A percentile compares a stretch with the other conserved stretches of the same genome.
Conservation (phyloP, 2,888 invertebrate species). For the Netelia virgata region DNA sequence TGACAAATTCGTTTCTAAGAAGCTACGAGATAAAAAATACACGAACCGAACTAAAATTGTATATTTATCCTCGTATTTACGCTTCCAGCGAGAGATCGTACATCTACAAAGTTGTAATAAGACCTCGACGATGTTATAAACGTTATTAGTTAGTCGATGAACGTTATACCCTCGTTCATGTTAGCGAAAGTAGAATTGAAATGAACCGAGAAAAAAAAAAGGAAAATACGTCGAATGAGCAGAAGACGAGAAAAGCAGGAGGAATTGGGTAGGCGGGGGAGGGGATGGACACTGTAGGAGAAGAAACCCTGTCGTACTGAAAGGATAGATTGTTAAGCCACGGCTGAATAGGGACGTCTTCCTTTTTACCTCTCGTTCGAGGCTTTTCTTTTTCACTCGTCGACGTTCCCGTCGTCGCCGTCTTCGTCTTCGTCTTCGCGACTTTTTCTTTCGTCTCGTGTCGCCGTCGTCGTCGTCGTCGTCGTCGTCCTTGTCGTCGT, state of each 20-base stretch:
- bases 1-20: too few relatives aligned
- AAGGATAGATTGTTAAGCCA: slow-evolving; percentile 81
- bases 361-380: slow-evolving; percentile 76
- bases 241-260: slow-evolving; percentile 20
- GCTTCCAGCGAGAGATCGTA: too few relatives aligned
- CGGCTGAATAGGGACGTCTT: slow-evolving; percentile 78
- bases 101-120: slow-evolving; percentile 10
- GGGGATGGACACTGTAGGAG: slow-evolving; percentile 1
- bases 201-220: slow-evolving; percentile 18
- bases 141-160: slow-evolving; percentile 41
- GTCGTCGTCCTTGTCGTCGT: neutral
- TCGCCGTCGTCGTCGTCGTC: neutral
- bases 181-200: slow-evolving; percentile 1
- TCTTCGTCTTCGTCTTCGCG: slow-evolving; percentile 40
- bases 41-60: too few relatives aligned
- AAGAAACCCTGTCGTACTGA: slow-evolving; percentile 74
- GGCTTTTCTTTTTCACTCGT: slow-evolving; percentile 72
- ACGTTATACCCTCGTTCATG: slow-evolving; percentile 24
- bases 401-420: slow-evolving; percentile 15
- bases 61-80: too few relatives aligned
- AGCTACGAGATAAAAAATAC: too few relatives aligned
- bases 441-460: slow-evolving; percentile 73
- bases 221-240: slow-evolving; percentile 31
- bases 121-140: neutral
- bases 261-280: slow-evolving; percentile 50